Conservation (phyloP, 2,888 invertebrate genomes). For the Isotomurus palustris region DNA sequence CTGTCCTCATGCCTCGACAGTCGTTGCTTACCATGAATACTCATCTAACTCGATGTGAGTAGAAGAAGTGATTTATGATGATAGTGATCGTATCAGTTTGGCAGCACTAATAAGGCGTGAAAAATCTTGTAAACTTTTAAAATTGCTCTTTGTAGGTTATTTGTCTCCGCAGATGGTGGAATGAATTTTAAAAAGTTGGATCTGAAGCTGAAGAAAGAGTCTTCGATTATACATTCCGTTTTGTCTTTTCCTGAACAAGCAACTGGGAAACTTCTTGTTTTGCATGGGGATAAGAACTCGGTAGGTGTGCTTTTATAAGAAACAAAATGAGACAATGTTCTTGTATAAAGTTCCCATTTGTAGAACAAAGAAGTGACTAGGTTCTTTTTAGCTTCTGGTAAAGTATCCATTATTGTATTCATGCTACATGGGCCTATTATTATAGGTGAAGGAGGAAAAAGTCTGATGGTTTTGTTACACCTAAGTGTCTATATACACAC, state of each 20-base stretch:
- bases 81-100: no score
- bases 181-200: slow-evolving; percentile 9
- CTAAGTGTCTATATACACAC: no score
- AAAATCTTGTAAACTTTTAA: no score
- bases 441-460: no score
- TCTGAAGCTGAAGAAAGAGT: neutral
- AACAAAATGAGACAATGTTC: neutral
- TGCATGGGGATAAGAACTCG: slow-evolving; percentile 13
- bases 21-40: slow-evolving; percentile 29
- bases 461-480: no score
- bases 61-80: no score
- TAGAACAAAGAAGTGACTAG: neutral
- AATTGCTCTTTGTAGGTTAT: slow-evolving; percentile 17
- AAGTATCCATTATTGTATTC: neutral
- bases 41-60: slow-evolving; percentile 19
- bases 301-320: neutral
- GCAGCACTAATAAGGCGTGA: no score
- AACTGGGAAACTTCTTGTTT: neutral
- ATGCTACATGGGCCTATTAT: no score
- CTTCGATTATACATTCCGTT: slow-evolving; percentile 9
- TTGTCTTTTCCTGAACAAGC: slow-evolving; percentile 20
- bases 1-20: slow-evolving; percentile 33
- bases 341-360: neutral
- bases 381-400: neutral
- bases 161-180: slow-evolving; percentile 28